These are phyloP conservation scores for Trachymyrmex cornetzi DNA, from an alignment of 1,140 invertebrate species.

Conservation along the genomic window DNA sequence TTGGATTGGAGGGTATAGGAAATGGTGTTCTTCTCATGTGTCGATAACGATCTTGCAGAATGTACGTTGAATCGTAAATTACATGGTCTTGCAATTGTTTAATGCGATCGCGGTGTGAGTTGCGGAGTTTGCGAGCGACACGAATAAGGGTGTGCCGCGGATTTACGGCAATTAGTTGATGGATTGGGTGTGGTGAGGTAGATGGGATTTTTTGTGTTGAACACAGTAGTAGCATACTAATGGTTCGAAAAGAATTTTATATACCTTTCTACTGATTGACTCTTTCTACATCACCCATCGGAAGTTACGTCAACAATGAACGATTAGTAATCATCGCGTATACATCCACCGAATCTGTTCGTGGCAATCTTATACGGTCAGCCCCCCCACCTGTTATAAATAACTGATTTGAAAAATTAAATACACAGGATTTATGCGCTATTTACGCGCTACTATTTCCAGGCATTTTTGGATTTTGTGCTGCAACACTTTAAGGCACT, in stretches of 20 bases:
- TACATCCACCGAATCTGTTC: too few relatives aligned
- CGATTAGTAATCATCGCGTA: too few relatives aligned
- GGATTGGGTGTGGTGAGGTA: conserved; percentile 72
- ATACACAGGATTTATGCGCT: too few relatives aligned
- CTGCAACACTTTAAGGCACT: too few relatives aligned
- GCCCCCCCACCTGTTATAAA: too few relatives aligned
- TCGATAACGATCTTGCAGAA: conserved; percentile 29
- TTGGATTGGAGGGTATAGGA: not conserved
- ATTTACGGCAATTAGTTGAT: conserved; percentile 78
- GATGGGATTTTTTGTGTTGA: conserved; percentile 40
- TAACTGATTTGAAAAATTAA: too few relatives aligned
- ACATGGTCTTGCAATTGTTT: conserved; percentile 55
- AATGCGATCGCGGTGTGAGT: conserved; percentile 13
- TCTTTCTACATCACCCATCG: too few relatives aligned
- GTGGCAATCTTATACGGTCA: too few relatives aligned
- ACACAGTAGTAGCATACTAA: conserved; percentile 13
- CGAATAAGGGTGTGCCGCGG: conserved; percentile 59
- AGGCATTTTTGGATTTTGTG: too few relatives aligned
- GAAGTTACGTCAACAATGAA: too few relatives aligned
- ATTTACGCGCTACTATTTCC: too few relatives aligned
- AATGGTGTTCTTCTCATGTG: conserved; percentile 8
- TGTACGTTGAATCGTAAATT: conserved; percentile 45
- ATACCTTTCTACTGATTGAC: too few relatives aligned
- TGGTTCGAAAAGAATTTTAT: not conserved
- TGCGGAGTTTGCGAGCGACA: conserved; percentile 20